Evolutionary conservation across 2,113 vertebrate genomes (phyloP), one percentile per base, ranked within the genome.

Genomic region (Talpa occidentalis): DNA sequence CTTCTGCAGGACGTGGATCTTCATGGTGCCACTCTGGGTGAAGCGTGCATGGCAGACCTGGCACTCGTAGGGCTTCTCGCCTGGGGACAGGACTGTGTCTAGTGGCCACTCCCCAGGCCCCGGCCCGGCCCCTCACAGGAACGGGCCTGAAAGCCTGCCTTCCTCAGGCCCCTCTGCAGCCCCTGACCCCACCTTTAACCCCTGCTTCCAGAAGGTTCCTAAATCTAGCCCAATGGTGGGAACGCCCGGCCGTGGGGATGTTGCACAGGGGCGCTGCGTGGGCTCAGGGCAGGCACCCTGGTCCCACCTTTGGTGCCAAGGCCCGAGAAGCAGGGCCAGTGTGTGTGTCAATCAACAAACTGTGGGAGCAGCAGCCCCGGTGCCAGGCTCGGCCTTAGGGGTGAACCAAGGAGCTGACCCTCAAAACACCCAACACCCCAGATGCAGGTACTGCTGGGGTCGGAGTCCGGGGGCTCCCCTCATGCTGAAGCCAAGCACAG

Each of bases 51-150:
- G 97, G 91, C 98, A 98, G 73, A 98, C 0, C 0, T 79, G 90
- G 92, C 98, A 98, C 0, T 98, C 96, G 5, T 98, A 98, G 0
- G 95, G 97, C 92, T 98, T 98, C 97, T 98, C 98, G 16, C 98
- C 98, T 98, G 83, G 1, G 35, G 59, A 8, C 67, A 3, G 1
- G 21, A 70, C 21, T 5, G 21, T 22, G 54, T 22, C 54, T 2
- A 8, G 54, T 10, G 11, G 52, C 12, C 15, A 3, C 54, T 21
- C 24, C 54, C 54, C n/a, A n/a, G n/a, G n/a, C n/a, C 21, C 6
- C 16, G 9, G 21, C 24, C 15, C 4, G 40, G 37, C 37, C 22
- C 37, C 47, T 49, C 47, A 10, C 52, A 17, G 52, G 52, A 4
- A 15, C 17, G 52, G 1, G 22, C 2, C 64, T 1, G 11, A 59